These are phyloP conservation scores for Marronus borbonicus DNA, from an alignment of 2,888 invertebrate genomes.

Conservation along the genomic window DNA sequence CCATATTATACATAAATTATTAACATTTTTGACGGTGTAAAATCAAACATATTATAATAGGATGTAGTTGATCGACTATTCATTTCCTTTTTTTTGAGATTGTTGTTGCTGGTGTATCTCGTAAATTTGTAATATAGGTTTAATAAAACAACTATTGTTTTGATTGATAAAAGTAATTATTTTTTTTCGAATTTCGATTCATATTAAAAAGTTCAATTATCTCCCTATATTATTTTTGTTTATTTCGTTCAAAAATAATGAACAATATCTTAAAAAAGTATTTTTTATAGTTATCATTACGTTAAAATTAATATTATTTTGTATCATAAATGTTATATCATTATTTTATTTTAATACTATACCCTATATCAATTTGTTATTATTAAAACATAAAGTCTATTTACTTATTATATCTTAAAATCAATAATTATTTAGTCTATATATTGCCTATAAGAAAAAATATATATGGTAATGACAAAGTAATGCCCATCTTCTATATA, in stretches of 20 bases:
- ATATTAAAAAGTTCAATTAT: constrained; percentile 9
- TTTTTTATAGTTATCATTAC: not conserved
- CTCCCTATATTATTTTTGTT: constrained; percentile 10
- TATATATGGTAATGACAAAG: not conserved
- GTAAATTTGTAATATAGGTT: not conserved
- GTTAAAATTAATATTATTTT: constrained; percentile 3
- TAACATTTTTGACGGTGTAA: not conserved
- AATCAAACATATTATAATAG: not conserved
- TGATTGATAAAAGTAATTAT: not conserved
- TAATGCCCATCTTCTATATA: no score
- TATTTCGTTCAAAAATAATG: not conserved
- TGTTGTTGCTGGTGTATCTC: not conserved
- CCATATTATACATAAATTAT: not conserved
- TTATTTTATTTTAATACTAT: constrained; percentile 16
- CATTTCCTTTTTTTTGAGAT: not conserved
- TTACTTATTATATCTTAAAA: constrained; percentile 10
- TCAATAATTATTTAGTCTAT: constrained; percentile 16
- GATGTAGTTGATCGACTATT: not conserved
- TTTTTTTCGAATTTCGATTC: not conserved
- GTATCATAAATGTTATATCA: not conserved
- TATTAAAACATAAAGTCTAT: constrained; percentile 10
- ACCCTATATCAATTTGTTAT: constrained; percentile 6
- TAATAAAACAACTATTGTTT: not conserved
- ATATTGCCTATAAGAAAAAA: not conserved
- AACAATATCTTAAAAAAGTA: not conserved